Conservation (phyloP, 2,888 invertebrate genomes). For the Acleris emargana region DNA sequence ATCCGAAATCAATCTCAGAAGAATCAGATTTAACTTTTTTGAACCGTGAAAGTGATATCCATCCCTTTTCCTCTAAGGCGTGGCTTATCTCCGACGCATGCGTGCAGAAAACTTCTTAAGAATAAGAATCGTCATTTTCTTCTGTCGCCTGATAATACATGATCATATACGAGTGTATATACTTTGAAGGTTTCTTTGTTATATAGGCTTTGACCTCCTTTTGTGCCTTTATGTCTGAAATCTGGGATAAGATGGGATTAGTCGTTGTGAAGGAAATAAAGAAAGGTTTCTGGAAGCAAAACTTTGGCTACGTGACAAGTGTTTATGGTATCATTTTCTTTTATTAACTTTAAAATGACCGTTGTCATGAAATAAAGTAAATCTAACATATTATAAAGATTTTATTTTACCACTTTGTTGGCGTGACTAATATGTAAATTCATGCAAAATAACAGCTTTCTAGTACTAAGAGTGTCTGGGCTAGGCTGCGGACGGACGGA, state of each 20-base stretch:
- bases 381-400: no score
- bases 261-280: neutral
- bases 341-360: no score
- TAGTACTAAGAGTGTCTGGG: no score
- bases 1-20: conserved; percentile 67
- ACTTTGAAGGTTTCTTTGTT: conserved; percentile 38
- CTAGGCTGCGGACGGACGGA: no score
- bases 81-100: conserved; percentile 69
- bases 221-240: conserved; percentile 16
- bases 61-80: conserved; percentile 72
- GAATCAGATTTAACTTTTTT: conserved; percentile 56
- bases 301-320: neutral
- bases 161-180: conserved; percentile 50
- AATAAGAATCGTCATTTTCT: conserved; percentile 73
- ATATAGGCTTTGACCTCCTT: conserved; percentile 38
- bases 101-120: conserved; percentile 68
- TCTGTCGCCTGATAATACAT: conserved; percentile 61
- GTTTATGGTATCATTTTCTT: neutral
- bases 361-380: no score
- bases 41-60: conserved; percentile 56
- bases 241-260: conserved; percentile 13
- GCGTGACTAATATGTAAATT: no score
- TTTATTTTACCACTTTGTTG: no score
- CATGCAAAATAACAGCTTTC: no score
- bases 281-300: neutral